A percentile compares a stretch with the other conserved stretches of the same genome.
Conservation (phyloP, 2,113 vertebrate species). For the Origma solitaria region DNA sequence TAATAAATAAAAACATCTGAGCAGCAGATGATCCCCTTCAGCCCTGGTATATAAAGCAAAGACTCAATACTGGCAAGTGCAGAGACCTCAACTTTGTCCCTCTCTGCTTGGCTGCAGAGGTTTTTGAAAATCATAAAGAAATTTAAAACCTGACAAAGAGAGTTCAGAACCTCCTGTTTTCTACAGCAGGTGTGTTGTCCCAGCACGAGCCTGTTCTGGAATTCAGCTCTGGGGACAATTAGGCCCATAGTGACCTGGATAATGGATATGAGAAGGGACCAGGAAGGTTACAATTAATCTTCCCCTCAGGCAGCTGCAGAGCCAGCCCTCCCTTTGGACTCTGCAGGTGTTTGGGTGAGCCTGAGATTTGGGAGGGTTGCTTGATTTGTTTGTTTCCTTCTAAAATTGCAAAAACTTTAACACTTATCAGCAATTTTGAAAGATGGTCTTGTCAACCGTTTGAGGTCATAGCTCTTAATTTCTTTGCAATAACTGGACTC, state of each 20-base stretch:
- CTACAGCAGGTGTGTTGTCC: not conserved
- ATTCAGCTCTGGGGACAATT: not conserved
- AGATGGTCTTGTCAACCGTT: not conserved
- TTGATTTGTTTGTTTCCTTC: not conserved
- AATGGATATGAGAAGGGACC: not conserved
- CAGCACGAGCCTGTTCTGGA: not conserved
- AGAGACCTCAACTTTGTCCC: not conserved
- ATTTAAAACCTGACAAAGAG: not conserved
- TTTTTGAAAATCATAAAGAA: not conserved
- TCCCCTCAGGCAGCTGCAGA: not conserved
- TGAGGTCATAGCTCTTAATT: not conserved
- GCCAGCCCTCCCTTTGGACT: not conserved
- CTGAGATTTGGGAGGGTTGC: not conserved
- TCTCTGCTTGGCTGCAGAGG: not conserved
- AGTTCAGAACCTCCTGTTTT: not conserved
- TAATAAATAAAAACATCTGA: constrained; percentile 33
- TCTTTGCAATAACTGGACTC: not conserved
- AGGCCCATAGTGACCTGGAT: too few species aligned
- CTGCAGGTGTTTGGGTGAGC: not conserved
- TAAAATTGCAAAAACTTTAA: not conserved
- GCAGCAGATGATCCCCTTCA: not conserved
- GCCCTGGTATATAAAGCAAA: not conserved
- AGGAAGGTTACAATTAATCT: not conserved
- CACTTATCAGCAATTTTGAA: not conserved
- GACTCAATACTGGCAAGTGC: not conserved